Conservation (phyloP, 2,797 vertebrate genomes). For the Simalia tracyae region DNA sequence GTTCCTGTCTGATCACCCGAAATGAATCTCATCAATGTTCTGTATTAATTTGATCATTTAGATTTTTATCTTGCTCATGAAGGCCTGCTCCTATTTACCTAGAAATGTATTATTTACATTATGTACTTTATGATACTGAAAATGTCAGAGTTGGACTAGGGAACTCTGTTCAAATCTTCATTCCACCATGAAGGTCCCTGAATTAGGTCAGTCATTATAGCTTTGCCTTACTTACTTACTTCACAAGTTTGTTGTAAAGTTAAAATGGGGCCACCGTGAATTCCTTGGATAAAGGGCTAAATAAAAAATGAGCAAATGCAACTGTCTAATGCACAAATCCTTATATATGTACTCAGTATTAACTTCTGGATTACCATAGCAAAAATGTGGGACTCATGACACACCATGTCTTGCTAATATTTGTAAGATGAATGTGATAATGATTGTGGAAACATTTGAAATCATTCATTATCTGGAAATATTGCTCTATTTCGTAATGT, state of each 20-base stretch:
- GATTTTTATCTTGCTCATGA: too few species aligned
- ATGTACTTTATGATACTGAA: not conserved
- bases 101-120: not conserved
- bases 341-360: not conserved
- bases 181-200: not conserved
- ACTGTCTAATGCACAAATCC: not conserved
- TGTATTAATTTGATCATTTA: not conserved
- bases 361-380: not conserved
- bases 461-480: not conserved
- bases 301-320: not conserved
- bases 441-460: not conserved
- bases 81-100: not conserved
- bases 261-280: not conserved
- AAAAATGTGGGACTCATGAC: not conserved
- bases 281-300: not conserved
- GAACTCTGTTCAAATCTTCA: not conserved
- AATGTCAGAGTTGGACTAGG: not conserved
- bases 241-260: not conserved
- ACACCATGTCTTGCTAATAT: not conserved
- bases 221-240: not conserved
- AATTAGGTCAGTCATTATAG: not conserved
- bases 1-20: not conserved
- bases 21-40: not conserved
- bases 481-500: not conserved
- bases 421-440: not conserved